Percentiles rank a stretch among this genome's conserved stretches.
phyloP scores from a whole-genome alignment of 2,113 vertebrate genomes.

The Chaetura pelagica region DNA sequence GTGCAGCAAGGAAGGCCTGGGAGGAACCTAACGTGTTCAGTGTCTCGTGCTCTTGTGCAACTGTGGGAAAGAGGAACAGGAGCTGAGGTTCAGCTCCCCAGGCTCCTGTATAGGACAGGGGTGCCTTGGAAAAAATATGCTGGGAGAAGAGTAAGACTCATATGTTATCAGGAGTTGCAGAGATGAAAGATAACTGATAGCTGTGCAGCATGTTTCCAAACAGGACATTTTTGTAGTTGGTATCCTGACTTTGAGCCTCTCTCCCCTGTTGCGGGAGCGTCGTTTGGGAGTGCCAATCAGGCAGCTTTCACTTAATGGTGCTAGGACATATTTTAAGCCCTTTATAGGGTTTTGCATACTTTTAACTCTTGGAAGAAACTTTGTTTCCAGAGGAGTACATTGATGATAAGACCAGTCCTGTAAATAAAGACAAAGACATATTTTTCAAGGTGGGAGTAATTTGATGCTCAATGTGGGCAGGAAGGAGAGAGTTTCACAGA shows the following conservation, averaged over 20 bases:
- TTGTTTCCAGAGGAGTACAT: background rate
- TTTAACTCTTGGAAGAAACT: conserved; percentile 42
- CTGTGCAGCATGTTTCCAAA: background rate
- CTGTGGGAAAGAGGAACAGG: background rate
- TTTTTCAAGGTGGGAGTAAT: background rate
- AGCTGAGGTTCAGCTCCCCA: background rate
- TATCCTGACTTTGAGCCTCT: background rate
- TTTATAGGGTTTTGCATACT: background rate
- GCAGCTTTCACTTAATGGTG: background rate
- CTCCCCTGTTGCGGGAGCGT: background rate
- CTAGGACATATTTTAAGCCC: conserved; percentile 6
- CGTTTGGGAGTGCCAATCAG: conserved; percentile 38
- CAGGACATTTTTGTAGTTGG: background rate
- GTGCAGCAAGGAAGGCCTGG: background rate
- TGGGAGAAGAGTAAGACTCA: background rate
- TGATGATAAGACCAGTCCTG: background rate
- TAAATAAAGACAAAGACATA: background rate
- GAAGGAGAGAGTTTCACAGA: background rate
- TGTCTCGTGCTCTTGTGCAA: background rate
- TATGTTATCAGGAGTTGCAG: fast-evolving
- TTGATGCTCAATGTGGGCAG: background rate
- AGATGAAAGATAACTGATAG: background rate
- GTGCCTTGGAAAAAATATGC: background rate
- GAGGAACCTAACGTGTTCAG: background rate
- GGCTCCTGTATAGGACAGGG: background rate